These are phyloP conservation scores for Centruroides vittatus DNA, from an alignment of 1,140 invertebrate species.

Conservation along the genomic window DNA sequence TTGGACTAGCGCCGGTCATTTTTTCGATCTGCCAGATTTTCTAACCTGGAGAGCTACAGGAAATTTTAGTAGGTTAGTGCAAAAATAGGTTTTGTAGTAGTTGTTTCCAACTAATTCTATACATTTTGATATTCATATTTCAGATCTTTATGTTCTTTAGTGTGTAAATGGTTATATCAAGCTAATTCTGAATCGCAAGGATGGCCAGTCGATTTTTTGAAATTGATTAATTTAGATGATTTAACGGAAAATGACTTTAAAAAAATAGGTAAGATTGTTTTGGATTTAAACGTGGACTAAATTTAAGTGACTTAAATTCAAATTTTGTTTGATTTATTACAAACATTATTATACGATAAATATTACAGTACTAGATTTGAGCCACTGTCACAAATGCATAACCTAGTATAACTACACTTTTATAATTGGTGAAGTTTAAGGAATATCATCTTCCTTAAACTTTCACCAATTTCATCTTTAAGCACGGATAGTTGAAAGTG, in stretches of 20 bases:
- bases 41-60: constrained; percentile 83
- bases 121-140: background rate
- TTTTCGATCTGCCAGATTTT: constrained; percentile 90
- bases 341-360: no score
- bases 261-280: constrained; percentile 49
- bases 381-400: no score
- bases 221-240: constrained; percentile 57
- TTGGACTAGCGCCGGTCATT: constrained; percentile 51
- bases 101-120: background rate
- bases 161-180: constrained; percentile 89
- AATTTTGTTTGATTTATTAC: no score
- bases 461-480: no score
- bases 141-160: constrained; percentile 77
- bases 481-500: no score
- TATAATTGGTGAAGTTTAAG: no score
- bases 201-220: constrained; percentile 64
- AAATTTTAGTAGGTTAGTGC: constrained; percentile 40
- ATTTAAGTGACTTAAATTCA: constrained; percentile 21
- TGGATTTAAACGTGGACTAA: constrained; percentile 20
- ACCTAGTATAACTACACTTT: no score
- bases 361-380: no score
- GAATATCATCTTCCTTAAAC: no score
- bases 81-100: no score
- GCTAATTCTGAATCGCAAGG: constrained; percentile 31
- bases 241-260: constrained; percentile 48